phyloP scores from a whole-genome alignment of 30 jellyfish, hydroid and myxozoan genomes.

The Rhopilema esculentum region DNA sequence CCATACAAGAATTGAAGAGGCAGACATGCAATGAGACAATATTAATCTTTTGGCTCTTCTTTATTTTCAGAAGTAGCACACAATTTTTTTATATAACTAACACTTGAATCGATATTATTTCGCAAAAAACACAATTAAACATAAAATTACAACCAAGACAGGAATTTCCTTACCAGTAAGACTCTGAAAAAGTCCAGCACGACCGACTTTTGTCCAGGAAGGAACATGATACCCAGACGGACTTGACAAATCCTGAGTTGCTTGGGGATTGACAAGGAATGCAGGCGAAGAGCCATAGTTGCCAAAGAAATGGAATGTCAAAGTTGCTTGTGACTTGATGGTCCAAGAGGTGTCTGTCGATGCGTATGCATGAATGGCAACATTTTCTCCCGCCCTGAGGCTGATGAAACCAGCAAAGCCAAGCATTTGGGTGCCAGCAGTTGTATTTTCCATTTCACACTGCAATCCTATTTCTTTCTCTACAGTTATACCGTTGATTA shows the following conservation, averaged over 20 bases:
- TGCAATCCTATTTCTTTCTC: conserved; percentile 50
- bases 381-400: conserved; percentile 85
- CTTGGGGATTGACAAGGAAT: conserved; percentile 66
- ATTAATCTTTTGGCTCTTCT: too few species aligned
- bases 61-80: too few species aligned
- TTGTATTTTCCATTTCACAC: conserved; percentile 42
- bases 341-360: conserved; percentile 64
- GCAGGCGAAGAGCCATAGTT: conserved; percentile 92
- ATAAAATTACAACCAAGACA: too few species aligned
- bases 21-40: too few species aligned
- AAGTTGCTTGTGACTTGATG: conserved; percentile 56
- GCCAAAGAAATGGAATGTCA: conserved; percentile 84
- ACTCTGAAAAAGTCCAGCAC: conserved; percentile 79
- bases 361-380: conserved; percentile 67
- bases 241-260: conserved; percentile 19
- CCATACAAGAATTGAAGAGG: too few species aligned
- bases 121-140: too few species aligned
- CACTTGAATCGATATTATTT: too few species aligned
- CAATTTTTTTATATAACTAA: too few species aligned
- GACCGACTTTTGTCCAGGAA: conserved; percentile 77
- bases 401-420: conserved; percentile 77
- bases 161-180: conserved; percentile 85
- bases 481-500: conserved; percentile 55
- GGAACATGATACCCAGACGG: conserved; percentile 45
- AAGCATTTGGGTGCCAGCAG: conserved; percentile 74